Conservation (phyloP, 1,140 invertebrate genomes). For the Nephila pilipes region DNA sequence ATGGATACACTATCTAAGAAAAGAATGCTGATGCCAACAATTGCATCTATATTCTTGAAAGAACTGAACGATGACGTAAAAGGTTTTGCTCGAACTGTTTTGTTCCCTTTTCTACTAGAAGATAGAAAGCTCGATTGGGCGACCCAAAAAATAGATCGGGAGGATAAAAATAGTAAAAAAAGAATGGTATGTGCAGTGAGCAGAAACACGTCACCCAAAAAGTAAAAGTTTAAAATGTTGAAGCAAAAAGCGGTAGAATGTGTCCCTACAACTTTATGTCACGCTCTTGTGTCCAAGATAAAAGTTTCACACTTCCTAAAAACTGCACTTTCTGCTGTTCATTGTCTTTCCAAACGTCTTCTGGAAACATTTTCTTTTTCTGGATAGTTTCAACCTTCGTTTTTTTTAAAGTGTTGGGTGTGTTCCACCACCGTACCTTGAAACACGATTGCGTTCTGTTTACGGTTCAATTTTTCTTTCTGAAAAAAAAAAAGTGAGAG, state of each 20-base stretch:
- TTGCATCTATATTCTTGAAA: no score
- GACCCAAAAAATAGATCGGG: neutral
- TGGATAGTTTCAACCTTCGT: constrained; percentile 38
- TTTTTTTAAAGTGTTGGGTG: neutral
- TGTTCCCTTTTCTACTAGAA: neutral
- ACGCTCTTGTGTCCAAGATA: constrained; percentile 69
- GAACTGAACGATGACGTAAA: neutral
- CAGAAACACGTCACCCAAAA: constrained; percentile 61
- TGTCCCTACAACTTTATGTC: constrained; percentile 69
- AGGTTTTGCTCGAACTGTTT: neutral
- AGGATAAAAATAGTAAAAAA: neutral
- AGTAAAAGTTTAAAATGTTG: constrained; percentile 58
- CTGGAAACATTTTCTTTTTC: constrained; percentile 56
- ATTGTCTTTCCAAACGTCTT: constrained; percentile 68
- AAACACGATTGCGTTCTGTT: neutral
- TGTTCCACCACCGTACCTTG: neutral
- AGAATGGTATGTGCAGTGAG: constrained; percentile 41
- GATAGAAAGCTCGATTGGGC: neutral
- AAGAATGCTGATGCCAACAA: no score
- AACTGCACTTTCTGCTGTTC: constrained; percentile 66
- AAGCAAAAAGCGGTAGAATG: constrained; percentile 51
- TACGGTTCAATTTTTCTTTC: neutral
- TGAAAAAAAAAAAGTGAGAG: neutral
- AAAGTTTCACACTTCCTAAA: constrained; percentile 75
- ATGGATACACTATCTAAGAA: no score